Base-by-base conservation (phyloP, 2,113 vertebrate genomes). In the Herpailurus yagouaroundi region DNA sequence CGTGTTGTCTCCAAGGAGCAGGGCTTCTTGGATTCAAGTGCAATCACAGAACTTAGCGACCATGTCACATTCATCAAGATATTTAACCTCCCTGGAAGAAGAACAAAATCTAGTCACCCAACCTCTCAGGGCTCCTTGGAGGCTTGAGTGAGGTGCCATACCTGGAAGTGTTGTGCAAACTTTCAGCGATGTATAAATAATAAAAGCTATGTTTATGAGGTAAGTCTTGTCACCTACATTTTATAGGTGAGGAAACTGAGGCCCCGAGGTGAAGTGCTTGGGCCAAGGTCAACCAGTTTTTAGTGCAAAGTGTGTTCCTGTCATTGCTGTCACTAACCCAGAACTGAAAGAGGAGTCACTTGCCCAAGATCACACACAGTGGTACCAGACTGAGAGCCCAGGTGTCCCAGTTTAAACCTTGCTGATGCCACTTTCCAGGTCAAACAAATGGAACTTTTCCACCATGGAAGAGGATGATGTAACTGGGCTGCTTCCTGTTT, bases 211-310 rank as follows among this genome's bases (percentile, higher is more conserved):
- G 55, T 71, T 79, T 89, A 79, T 41, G 38, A 81, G 31, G 14
- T 41, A 45, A 74, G 60, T 63, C 89, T 94, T 15, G 21, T 92
- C 76, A 83, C 48, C 50, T 82, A 57, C 16, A 82, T 77, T 50
- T 79, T 86, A 79, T 18, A 68, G 73, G 76, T 77, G 82, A 89
- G 77, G 68, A 92, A 92, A 63, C 21, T 60, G 57, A 88, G 89
- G 89, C 57, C 69, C 57, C 29, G 68, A 64, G 41, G 66, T 25
- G 74, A 69, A 79, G 55, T 14, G 3, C 14, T 25, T 60, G 36
- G 87, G 55, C 25, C 33, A 48, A 89, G 33, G 45, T 91, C 73
- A 92, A 55, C 19, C 63, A 79, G n/a, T 19, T 23, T 95, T 90
- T 23, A 36, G 69, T 25, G 50, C 25, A 29, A 77, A 94, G n/a